These are phyloP conservation scores for Drosophila lini DNA, from an alignment of 1,140 invertebrate species.

Conservation along the genomic window DNA sequence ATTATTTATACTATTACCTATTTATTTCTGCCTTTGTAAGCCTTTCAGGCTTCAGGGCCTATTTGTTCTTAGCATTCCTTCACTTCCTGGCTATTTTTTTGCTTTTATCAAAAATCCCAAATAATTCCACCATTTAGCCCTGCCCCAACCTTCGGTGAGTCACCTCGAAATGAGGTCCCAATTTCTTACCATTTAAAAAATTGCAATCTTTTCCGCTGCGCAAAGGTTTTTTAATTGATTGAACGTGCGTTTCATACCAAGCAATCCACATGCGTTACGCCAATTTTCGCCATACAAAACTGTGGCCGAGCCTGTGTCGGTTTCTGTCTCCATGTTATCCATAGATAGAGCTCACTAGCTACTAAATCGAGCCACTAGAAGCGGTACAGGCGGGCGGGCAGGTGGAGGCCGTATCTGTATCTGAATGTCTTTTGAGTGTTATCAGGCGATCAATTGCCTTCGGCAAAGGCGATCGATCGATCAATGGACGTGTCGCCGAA, in stretches of 20 bases:
- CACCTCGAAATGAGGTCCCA: slow-evolving; percentile 16
- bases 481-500: slow-evolving; percentile 71
- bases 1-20: not conserved
- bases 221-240: slow-evolving; percentile 77
- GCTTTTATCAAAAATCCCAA: not conserved
- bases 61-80: slow-evolving; percentile 4
- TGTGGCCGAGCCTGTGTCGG: slow-evolving; percentile 2
- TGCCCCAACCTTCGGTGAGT: slow-evolving; percentile 29
- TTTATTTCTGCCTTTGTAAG: not conserved
- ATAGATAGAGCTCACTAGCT: slow-evolving; percentile 52
- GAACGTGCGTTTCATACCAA: slow-evolving; percentile 73
- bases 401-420: slow-evolving; percentile 51
- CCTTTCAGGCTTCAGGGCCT: not conserved
- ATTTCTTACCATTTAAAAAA: slow-evolving; percentile 20
- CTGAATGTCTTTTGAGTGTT: slow-evolving; percentile 64
- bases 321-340: slow-evolving; percentile 39
- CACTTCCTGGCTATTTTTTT: not conserved
- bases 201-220: slow-evolving; percentile 47
- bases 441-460: slow-evolving; percentile 78
- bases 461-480: slow-evolving; percentile 57
- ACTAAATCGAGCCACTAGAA: slow-evolving; percentile 50
- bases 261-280: slow-evolving; percentile 39
- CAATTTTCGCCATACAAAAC: slow-evolving; percentile 51
- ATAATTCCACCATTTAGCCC: slow-evolving; percentile 11
- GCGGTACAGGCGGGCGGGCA: slow-evolving; percentile 1